Conservation (phyloP, 2,888 invertebrate species). For the Nesidiocoris tenuis region DNA sequence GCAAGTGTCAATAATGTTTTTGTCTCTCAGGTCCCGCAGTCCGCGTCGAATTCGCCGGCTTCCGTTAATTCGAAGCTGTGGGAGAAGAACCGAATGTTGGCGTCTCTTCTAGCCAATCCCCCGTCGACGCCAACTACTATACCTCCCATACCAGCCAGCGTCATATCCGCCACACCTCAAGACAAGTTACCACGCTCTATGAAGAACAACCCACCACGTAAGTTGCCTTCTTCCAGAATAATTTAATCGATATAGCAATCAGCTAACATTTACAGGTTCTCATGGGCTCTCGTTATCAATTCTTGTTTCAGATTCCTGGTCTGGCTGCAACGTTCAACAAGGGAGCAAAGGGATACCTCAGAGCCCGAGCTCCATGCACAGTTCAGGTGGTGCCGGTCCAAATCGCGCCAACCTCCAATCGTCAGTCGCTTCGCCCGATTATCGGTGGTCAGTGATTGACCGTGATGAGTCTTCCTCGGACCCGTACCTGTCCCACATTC, state of each 20-base stretch:
- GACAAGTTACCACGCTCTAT: slow-evolving; percentile 62
- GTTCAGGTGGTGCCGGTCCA: neutral
- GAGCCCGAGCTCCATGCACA: slow-evolving; percentile 4
- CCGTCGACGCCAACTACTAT: slow-evolving; percentile 66
- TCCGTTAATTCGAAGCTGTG: slow-evolving; percentile 66
- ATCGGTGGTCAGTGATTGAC: slow-evolving; percentile 51
- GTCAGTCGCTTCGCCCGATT: slow-evolving; percentile 50
- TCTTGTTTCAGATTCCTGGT: slow-evolving; percentile 56
- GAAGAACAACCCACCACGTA: slow-evolving; percentile 44
- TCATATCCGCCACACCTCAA: slow-evolving; percentile 70
- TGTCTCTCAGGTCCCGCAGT: slow-evolving; percentile 18
- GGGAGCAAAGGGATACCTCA: slow-evolving; percentile 53
- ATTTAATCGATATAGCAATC: too few species aligned
- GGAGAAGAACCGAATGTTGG: slow-evolving; percentile 82
- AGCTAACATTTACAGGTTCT: too few species aligned
- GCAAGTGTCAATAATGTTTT: neutral
- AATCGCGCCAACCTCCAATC: slow-evolving; percentile 55
- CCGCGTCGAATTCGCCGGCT: slow-evolving; percentile 41
- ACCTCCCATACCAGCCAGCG: slow-evolving; percentile 63
- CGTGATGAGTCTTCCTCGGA: slow-evolving; percentile 59
- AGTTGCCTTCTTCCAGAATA: slow-evolving; percentile 27
- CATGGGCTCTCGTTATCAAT: too few species aligned
- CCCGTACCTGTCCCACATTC: slow-evolving; percentile 74
- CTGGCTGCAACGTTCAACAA: slow-evolving; percentile 55
- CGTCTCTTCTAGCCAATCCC: slow-evolving; percentile 75